A percentile compares a stretch with the other conserved stretches of the same genome.
phyloP scores from a whole-genome alignment of 2,888 invertebrate genomes.

The Rosalia funebris region DNA sequence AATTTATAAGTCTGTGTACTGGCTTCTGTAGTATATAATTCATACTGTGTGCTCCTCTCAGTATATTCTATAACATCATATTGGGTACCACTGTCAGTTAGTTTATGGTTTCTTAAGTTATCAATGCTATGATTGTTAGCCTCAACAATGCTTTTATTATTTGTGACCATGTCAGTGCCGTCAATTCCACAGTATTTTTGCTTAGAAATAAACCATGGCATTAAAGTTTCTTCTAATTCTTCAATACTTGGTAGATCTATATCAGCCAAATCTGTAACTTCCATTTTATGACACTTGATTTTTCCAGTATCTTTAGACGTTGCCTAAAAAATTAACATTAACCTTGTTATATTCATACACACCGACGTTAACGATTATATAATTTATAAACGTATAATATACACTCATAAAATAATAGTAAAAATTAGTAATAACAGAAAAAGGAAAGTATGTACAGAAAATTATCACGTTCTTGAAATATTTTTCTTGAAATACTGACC shows the following conservation, averaged over 20 bases:
- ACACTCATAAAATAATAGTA: no score
- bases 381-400: no score
- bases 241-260: constrained; percentile 18
- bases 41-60: background rate
- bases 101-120: background rate
- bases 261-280: constrained; percentile 23
- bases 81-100: background rate
- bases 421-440: no score
- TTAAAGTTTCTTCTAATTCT: constrained; percentile 15
- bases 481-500: no score
- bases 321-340: constrained; percentile 15
- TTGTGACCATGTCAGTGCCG: background rate
- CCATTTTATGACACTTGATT: constrained; percentile 1
- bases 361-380: no score
- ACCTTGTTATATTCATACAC: no score
- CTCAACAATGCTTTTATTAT: background rate
- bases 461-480: no score
- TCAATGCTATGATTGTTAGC: background rate
- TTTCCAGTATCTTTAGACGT: background rate
- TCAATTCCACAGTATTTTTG: constrained; percentile 6
- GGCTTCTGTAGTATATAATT: background rate
- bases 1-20: background rate
- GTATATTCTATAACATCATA: background rate
- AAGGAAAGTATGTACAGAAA: background rate
- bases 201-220: constrained; percentile 23